Evolutionary conservation across 2,797 vertebrate genomes (phyloP), one percentile per base, ranked within the genome.

Genomic region (Myiotriccus ornatus): DNA sequence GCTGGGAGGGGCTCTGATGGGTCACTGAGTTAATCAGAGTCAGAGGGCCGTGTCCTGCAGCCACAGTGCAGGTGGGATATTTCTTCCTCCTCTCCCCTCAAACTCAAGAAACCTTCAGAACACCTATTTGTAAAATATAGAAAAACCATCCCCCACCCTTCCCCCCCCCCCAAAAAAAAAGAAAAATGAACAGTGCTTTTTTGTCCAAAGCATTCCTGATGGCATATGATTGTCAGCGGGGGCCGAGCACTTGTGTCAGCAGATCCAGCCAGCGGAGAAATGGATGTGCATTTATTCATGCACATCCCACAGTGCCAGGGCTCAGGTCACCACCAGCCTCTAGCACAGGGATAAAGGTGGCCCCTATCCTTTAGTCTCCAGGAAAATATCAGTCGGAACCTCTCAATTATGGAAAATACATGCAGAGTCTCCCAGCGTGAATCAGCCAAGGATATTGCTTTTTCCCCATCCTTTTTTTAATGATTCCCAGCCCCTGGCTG

Each of bases 181-280:
- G 17, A 50, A 50, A 53, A 68, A 37, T 0, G 32, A 79, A 49
- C 4, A 1, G 8, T 18, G 47, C 12, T n/a, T 44, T 89, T 83
- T 28, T 28, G 68, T 78, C 89, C 68, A 19, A 73, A 95, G 63
- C 93, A 76, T 94, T 89, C 84, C 78, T 30, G 49, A 79, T 43
- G 53, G 78, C 94, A 27, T 8, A 32, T 76, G 89, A 93, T 50
- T 67, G 50, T 37, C 80, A 39, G 74, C 9, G 1, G 88, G 91
- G 87, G 74, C 62, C 8, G 6, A 70, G 57, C 53, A 1, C 56
- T 86, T 3, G 56, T 75, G 91, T 75, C 90, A 85, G 92, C 91
- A 87, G 73, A 81, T 87, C 90, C 80, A 89, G 46, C 84, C 86
- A 52, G 91, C 28, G 32, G 9, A 57, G 52, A 62, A 60, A 81